phyloP scores from a whole-genome alignment of 2,113 vertebrate genomes.

The Morone saxatilis region DNA sequence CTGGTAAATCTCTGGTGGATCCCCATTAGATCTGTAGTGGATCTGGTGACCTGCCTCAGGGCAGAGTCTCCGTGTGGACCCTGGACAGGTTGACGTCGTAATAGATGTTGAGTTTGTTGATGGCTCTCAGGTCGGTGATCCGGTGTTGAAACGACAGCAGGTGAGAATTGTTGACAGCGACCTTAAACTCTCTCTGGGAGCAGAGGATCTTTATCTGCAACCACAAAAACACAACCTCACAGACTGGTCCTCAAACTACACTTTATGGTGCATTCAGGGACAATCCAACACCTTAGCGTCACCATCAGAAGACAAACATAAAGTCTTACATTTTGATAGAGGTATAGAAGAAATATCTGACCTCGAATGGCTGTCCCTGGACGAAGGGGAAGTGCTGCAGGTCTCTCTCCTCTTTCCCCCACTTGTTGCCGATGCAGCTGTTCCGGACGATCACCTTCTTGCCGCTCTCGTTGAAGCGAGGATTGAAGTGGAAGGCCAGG shows the following conservation, averaged over 20 bases:
- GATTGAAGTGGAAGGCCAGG: constrained; percentile 73
- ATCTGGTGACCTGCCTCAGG: constrained; percentile 14
- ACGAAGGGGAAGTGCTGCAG: constrained; percentile 52
- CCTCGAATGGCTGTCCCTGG: constrained; percentile 59
- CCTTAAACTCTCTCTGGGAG: constrained; percentile 30
- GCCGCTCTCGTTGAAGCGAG: constrained; percentile 64
- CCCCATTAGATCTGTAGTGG: background rate
- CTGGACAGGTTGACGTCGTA: constrained; percentile 44
- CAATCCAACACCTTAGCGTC: background rate
- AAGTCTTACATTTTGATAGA: too few species aligned
- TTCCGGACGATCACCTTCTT: constrained; percentile 64
- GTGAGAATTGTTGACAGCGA: constrained; percentile 49
- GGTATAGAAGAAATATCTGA: background rate
- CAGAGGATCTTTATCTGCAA: constrained; percentile 73
- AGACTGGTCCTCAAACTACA: background rate
- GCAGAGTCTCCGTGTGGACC: background rate
- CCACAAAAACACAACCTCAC: background rate
- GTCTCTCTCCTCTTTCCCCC: constrained; percentile 69
- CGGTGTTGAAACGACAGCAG: constrained; percentile 57
- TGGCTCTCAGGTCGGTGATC: constrained; percentile 13
- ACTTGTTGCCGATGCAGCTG: constrained; percentile 17
- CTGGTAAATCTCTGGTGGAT: background rate
- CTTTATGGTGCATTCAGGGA: background rate
- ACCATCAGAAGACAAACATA: background rate
- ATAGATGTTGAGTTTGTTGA: constrained; percentile 23